Conservation (phyloP, 2,797 vertebrate genomes). For the Falco rusticolus region DNA sequence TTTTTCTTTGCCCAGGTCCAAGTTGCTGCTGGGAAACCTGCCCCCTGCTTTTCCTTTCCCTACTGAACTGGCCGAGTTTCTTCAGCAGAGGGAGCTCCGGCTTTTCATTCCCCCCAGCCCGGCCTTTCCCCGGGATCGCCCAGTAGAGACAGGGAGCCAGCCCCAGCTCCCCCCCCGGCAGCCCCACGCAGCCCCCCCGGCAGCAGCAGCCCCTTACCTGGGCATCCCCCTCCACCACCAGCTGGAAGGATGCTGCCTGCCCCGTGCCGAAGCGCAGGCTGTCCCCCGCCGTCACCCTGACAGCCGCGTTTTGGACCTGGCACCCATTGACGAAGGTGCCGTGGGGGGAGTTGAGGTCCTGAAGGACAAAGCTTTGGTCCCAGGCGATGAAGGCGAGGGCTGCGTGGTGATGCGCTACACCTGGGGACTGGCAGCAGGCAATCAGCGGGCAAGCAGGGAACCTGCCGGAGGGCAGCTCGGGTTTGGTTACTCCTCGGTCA, state of each 20-base stretch:
- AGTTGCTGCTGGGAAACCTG: not conserved
- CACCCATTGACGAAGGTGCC: slow-evolving; percentile 84
- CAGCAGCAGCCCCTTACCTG: not conserved
- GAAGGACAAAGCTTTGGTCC: slow-evolving; percentile 75
- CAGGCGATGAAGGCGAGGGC: slow-evolving; percentile 71
- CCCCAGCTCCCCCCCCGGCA: not conserved
- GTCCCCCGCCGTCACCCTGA: slow-evolving; percentile 77
- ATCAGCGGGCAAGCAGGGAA: not conserved
- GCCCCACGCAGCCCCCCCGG: not conserved
- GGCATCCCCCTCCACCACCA: slow-evolving; percentile 68
- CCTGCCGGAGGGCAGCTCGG: not conserved
- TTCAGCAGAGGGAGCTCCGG: slow-evolving; percentile 50
- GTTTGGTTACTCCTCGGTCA: not conserved
- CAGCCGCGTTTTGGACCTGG: slow-evolving; percentile 81
- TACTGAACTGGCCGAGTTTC: not conserved
- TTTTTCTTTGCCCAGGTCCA: not conserved
- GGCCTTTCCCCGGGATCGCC: rapidly evolving
- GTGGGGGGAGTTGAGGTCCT: slow-evolving; percentile 77
- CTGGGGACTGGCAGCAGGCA: slow-evolving; percentile 65
- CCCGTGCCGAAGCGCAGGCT: slow-evolving; percentile 74
- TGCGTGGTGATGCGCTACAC: slow-evolving; percentile 79
- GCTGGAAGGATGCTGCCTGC: slow-evolving; percentile 70
- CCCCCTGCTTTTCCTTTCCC: not conserved
- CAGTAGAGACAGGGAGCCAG: rapidly evolving
- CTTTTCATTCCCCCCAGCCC: not conserved